Evolutionary conservation across 2,888 invertebrate species (phyloP).

Genomic region (Hymenopus coronatus): DNA sequence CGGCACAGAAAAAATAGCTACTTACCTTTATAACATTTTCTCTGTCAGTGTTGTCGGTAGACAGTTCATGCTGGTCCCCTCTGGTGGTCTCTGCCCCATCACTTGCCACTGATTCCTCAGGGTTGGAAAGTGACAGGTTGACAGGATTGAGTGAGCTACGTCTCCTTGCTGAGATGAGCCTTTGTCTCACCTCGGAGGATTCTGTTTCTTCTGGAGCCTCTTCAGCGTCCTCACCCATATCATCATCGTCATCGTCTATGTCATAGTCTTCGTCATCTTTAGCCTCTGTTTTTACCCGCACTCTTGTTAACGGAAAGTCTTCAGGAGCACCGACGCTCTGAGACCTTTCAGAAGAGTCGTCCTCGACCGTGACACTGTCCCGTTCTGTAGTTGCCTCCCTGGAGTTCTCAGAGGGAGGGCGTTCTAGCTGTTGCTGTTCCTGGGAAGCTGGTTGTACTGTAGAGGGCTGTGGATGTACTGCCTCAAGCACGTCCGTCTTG

Average conservation of each 20-base stretch:
- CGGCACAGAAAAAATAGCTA: not conserved
- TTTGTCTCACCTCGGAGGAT: conserved; percentile 31
- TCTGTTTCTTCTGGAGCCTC: conserved; percentile 38
- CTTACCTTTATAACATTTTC: conserved; percentile 1
- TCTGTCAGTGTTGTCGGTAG: not conserved
- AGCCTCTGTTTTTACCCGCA: conserved; percentile 48
- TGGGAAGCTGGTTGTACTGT: not conserved
- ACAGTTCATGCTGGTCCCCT: not conserved
- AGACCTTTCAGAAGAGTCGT: not conserved
- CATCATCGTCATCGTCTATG: conserved; percentile 51
- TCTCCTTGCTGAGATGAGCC: conserved; percentile 39
- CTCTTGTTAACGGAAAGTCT: not conserved
- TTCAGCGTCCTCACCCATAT: conserved; percentile 37
- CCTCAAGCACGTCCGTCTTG: conserved; percentile 62
- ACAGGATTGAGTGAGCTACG: conserved; percentile 79
- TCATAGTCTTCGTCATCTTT: conserved; percentile 50
- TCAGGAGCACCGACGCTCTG: not conserved
- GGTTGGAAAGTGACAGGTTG: conserved; percentile 60
- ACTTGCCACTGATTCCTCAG: conserved; percentile 37
- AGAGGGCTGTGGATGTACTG: not conserved
- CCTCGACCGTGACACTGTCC: not conserved
- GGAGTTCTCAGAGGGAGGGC: not conserved
- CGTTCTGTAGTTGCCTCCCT: not conserved
- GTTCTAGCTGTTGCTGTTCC: not conserved
- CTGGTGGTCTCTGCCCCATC: not conserved